Evolutionary conservation across 2,113 vertebrate genomes (phyloP).

Genomic region (Tragulus kanchil): DNA sequence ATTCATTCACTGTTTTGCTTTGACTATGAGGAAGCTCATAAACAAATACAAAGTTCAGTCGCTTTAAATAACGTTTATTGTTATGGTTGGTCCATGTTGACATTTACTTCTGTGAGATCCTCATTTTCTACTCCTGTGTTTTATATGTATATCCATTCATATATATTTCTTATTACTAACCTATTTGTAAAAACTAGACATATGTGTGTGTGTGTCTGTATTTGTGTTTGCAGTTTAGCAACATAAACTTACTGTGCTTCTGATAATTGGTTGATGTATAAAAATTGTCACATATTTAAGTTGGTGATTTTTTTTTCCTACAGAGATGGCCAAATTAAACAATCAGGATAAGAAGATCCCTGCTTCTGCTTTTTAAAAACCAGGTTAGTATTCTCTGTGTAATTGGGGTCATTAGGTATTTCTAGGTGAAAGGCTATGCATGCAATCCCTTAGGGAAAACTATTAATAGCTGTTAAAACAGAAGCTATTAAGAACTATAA

Average conservation of each 20-base stretch:
- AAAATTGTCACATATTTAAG: neutral
- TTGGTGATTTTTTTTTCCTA: neutral
- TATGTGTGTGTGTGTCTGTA: neutral
- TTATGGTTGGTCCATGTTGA: neutral
- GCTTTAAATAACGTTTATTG: conserved; percentile 32
- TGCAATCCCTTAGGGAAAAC: conserved; percentile 35
- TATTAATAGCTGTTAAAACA: conserved; percentile 61
- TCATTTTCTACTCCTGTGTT: neutral
- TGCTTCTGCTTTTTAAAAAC: neutral
- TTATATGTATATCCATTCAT: neutral
- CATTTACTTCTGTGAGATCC: neutral
- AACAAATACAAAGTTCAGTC: conserved; percentile 24
- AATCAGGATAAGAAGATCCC: neutral
- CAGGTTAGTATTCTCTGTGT: conserved; percentile 12
- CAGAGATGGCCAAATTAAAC: neutral
- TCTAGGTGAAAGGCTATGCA: conserved; percentile 30
- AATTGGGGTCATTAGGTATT: conserved; percentile 17
- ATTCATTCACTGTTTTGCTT: conserved; percentile 49
- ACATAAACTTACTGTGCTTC: neutral
- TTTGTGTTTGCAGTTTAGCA: neutral
- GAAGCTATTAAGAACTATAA: conserved; percentile 70
- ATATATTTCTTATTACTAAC: neutral
- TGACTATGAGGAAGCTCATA: neutral
- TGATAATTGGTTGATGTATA: neutral
- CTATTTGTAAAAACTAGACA: neutral